Conservation (phyloP, 2,113 vertebrate genomes). For the Alaudala cheleensis region DNA sequence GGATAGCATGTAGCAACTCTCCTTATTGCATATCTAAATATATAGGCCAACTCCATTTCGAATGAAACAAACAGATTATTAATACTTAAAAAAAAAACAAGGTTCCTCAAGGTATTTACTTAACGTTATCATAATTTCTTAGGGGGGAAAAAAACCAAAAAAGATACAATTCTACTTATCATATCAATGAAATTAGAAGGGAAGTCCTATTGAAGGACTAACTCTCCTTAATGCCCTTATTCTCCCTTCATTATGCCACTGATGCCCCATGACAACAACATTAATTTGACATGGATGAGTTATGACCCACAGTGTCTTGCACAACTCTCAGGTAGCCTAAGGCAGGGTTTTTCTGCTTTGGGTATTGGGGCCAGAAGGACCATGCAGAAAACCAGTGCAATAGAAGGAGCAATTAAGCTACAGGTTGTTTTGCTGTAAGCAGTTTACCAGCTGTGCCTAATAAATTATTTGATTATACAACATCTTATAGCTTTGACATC, state of each 20-base stretch:
- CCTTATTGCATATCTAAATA: not conserved
- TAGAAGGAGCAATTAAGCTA: slow-evolving; percentile 79
- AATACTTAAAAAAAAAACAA: not conserved
- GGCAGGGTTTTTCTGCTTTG: slow-evolving; percentile 74
- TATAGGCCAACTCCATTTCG: not conserved
- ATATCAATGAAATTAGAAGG: slow-evolving; percentile 24
- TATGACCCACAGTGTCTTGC: slow-evolving; percentile 80
- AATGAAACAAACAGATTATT: not conserved
- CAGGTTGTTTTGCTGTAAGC: slow-evolving; percentile 77
- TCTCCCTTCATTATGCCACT: slow-evolving; percentile 84
- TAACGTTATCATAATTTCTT: not conserved
- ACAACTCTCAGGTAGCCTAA: slow-evolving; percentile 64
- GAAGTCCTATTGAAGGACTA: slow-evolving; percentile 78
- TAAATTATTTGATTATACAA: slow-evolving; percentile 75
- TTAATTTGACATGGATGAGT: slow-evolving; percentile 87
- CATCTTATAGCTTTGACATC: slow-evolving; percentile 39
- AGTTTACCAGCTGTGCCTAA: slow-evolving; percentile 73
- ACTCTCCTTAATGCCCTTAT: slow-evolving; percentile 89
- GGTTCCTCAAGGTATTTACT: not conserved
- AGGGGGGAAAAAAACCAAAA: fast-evolving
- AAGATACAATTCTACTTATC: not conserved
- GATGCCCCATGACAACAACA: slow-evolving; percentile 86
- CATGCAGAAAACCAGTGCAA: slow-evolving; percentile 56
- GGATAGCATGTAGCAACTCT: not conserved
- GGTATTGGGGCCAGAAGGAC: slow-evolving; percentile 67